These are phyloP conservation scores for Umimayanthus chanpuru DNA, from an alignment of 92 coral and sea anemone species.

Conservation along the genomic window DNA sequence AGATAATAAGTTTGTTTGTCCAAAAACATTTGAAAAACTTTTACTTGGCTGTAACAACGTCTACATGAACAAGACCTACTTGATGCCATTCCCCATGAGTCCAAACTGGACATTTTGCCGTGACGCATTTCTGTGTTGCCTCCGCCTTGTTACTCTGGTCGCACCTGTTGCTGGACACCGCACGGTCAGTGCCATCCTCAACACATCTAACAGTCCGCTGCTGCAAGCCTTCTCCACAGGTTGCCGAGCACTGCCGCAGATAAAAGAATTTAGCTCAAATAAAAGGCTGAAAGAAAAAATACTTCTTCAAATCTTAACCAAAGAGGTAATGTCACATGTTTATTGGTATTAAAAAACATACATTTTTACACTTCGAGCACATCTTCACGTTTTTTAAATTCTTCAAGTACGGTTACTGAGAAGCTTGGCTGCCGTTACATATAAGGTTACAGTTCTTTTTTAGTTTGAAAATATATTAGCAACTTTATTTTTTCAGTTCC, in stretches of 20 bases:
- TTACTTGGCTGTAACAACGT: background rate
- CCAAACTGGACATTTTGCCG: slow-evolving; percentile 37
- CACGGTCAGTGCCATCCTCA: slow-evolving; percentile 22
- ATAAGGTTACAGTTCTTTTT: background rate
- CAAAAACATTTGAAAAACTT: background rate
- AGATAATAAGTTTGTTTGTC: background rate
- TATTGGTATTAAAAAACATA: too few species aligned
- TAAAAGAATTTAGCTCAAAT: background rate
- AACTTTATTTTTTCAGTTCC: background rate
- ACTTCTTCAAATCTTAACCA: too few species aligned
- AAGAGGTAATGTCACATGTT: too few species aligned
- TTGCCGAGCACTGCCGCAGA: slow-evolving; percentile 13
- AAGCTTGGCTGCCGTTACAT: background rate
- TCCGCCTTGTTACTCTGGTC: background rate
- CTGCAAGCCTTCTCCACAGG: slow-evolving; percentile 35
- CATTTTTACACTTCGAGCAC: too few species aligned
- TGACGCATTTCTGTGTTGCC: background rate
- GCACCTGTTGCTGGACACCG: slow-evolving; percentile 6
- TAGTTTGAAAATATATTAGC: background rate
- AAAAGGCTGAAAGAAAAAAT: background rate
- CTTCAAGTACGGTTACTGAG: too few species aligned
- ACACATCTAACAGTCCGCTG: slow-evolving; percentile 35
- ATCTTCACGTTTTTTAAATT: too few species aligned
- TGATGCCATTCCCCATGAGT: slow-evolving; percentile 26
- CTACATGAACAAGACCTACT: background rate